Evolutionary conservation across 2,888 invertebrate genomes (phyloP).

Genomic region (Penaeus monodon): DNA sequence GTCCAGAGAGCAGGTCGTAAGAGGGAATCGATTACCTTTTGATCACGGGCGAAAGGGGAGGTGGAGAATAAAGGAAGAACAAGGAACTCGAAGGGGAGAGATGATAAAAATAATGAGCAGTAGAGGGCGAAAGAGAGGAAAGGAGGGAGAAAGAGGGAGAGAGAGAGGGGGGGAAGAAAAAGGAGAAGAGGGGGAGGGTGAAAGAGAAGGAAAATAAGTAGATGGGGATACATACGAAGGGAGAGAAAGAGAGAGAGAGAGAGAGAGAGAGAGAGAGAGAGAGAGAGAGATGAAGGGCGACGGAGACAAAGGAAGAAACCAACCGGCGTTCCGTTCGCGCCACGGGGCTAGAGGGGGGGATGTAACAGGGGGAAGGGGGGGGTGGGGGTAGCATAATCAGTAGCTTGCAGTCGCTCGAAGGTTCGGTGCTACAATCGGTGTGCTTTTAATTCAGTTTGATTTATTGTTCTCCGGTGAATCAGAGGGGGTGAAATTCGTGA

Average conservation of each 20-base stretch:
- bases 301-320: not conserved
- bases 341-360: not conserved
- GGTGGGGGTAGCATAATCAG: not conserved
- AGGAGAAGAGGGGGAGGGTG: too few species aligned
- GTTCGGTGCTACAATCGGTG: too few species aligned
- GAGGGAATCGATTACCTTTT: not conserved
- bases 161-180: not conserved
- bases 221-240: not conserved
- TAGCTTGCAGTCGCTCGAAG: not conserved
- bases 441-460: too few species aligned
- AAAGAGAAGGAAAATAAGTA: not conserved
- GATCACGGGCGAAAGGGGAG: not conserved
- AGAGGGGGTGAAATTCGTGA: too few species aligned
- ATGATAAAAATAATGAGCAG: not conserved
- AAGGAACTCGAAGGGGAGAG: not conserved
- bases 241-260: not conserved
- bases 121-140: not conserved
- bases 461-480: too few species aligned
- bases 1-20: not conserved
- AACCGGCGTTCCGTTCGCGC: not conserved
- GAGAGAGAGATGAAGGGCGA: not conserved
- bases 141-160: too few species aligned
- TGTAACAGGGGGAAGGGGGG: too few species aligned
- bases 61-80: not conserved
- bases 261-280: not conserved